Conservation (phyloP, 2,797 vertebrate genomes). For the Halcyon chelicuti region DNA sequence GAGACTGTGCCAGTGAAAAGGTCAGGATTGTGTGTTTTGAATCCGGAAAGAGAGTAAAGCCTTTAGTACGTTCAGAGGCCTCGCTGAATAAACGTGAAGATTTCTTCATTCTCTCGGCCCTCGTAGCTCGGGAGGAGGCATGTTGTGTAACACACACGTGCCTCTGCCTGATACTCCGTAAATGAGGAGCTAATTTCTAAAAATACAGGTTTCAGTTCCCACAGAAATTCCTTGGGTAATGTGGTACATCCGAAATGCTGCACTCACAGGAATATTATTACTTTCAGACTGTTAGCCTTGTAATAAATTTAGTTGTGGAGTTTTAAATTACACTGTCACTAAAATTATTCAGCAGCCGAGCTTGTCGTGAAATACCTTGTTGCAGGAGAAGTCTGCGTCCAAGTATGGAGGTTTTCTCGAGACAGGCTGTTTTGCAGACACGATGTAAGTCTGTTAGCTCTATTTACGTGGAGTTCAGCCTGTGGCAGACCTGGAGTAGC, state of each 20-base stretch:
- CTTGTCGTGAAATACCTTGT: not conserved
- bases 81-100: not conserved
- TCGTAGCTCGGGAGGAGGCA: not conserved
- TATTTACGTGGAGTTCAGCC: not conserved
- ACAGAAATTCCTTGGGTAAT: not conserved
- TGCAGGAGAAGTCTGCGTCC: not conserved
- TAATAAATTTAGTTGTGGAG: not conserved
- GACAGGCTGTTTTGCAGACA: not conserved
- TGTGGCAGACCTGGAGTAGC: not conserved
- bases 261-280: not conserved
- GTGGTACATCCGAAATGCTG: not conserved
- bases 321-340: not conserved
- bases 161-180: not conserved
- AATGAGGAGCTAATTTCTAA: not conserved
- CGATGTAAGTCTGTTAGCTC: rapidly evolving
- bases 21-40: not conserved
- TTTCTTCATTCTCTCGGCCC: not conserved
- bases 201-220: not conserved
- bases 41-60: not conserved
- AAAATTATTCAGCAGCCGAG: rapidly evolving
- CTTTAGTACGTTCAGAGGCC: not conserved
- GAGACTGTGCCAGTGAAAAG: slow-evolving; percentile 5
- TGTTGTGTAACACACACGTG: not conserved
- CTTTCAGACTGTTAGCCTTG: not conserved
- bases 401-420: not conserved